Evolutionary conservation across 92 coral and sea anemone genomes (phyloP), one percentile per base, ranked within the genome.

Genomic region (Pocillopora grandis): DNA sequence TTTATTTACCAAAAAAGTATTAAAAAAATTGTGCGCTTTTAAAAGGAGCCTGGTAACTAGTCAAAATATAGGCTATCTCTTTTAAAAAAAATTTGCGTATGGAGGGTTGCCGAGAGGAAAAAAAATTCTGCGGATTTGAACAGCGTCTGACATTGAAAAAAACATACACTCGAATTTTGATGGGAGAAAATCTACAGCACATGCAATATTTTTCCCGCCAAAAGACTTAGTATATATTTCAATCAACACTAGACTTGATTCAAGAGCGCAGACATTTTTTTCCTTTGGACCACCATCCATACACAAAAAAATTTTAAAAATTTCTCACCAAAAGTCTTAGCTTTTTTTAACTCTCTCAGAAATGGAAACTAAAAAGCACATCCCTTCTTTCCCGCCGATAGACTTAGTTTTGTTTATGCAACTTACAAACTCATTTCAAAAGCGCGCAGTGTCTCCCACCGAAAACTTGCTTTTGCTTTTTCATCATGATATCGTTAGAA

Each of bases 41-140:
- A 68, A 68, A 68, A 35, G 73, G 73, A 42, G 72, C 19, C 72
- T 67, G 72, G 48, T 23, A 67, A 33, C 73, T 12, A 27, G 73
- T 68, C 73, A 14, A 10, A 68, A 68, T 68, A 48, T 35, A 68
- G 73, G 73, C 52, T 66, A 65, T 67, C 73, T 68, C 73, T 68
- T 68, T 68, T 68, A 0, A 9, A 31, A 68, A 68, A 23, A 0
- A 23, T 68, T 68, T 68, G 52, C 33, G 48, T 12, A 68, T 14
- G 73, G 15, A 68, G 73, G 73, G 73, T 68, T 68, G 73, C 52
- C 73, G 12, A 68, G 31, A 19, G 73, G 31, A 27, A 10, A 68
- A 66, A 66, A 66, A 15, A 31, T 68, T 68, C 73, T 68, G 73
- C 48, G 7, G 19, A 23, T 23, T 66, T 66, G 33, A 27, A 21